Evolutionary conservation across 2,888 invertebrate genomes (phyloP), one percentile per base, ranked within the genome.

Genomic region (Endomychus coccineus): DNA sequence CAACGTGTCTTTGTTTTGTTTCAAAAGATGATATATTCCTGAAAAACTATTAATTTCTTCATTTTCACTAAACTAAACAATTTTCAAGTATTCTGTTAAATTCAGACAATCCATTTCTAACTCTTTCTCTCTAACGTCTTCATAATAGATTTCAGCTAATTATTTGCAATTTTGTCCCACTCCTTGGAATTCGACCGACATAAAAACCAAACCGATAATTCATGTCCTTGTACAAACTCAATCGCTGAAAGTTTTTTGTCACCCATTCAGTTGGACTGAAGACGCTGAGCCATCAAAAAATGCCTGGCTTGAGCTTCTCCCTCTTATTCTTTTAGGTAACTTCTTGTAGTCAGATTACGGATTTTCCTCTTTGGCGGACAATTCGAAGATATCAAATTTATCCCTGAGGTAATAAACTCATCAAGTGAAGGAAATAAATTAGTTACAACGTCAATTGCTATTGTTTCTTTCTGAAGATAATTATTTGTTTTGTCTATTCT

Each of bases 251-350:
- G 49, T 46, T 43, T 39, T 38, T 16, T 50, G 43, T 48, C 27
- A 50, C 35, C 47, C 48, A 44, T 42, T 49, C 36, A 43, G 24
- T 42, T 46, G 42, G 27, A 44, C 15, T 25, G n/a, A 10, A 44
- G 52, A 33, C 49, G 43, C 44, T 51, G 49, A n/a, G n/a, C n/a
- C n/a, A n/a, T n/a, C n/a, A n/a, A n/a, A n/a, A n/a, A n/a, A n/a
- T n/a, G n/a, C n/a, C n/a, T n/a, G n/a, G n/a, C n/a, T n/a, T n/a
- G n/a, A n/a, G n/a, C n/a, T n/a, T 44, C 46, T 43, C 33, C 40
- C 29, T 50, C 36, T 50, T 44, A 39, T 52, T 51, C 51, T 51
- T 50, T 51, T 39, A 45, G 40, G 43, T 40, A 41, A 36, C 29
- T 19, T n/a, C 21, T 19, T 19, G 21, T 7, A 19, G 21, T 7